A percentile compares a stretch with the other conserved stretches of the same genome.
Evolutionary conservation across 2,888 invertebrate genomes (phyloP).

Genomic region (Girardia tigrina): DNA sequence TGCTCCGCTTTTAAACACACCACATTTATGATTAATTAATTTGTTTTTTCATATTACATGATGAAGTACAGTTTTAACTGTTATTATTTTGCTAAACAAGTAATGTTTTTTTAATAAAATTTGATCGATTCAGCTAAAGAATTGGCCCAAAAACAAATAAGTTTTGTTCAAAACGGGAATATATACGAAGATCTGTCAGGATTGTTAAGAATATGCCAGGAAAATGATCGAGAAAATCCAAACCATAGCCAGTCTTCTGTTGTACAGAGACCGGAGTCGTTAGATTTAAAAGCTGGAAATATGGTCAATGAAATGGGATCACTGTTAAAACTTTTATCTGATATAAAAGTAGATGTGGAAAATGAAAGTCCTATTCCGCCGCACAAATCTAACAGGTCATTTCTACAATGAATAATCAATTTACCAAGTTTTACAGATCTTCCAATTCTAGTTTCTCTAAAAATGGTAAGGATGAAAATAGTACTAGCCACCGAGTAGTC

Average conservation of each 20-base stretch:
- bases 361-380: neutral
- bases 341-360: neutral
- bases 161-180: neutral
- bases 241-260: neutral
- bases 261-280: neutral
- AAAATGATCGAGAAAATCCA: neutral
- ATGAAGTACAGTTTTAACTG: too few species aligned
- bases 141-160: neutral
- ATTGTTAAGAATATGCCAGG: neutral
- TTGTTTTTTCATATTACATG: too few species aligned
- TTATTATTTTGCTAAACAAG: too few species aligned
- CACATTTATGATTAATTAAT: too few species aligned
- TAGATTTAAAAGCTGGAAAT: neutral
- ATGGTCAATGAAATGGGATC: neutral
- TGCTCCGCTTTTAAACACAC: too few species aligned
- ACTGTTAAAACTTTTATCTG: neutral
- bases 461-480: neutral
- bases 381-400: neutral
- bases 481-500: neutral
- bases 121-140: neutral
- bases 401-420: too few species aligned
- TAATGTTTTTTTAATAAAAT: too few species aligned
- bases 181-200: neutral
- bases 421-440: neutral
- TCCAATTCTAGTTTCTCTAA: neutral